Percentiles rank a stretch among this genome's conserved stretches.
These are phyloP conservation scores for Amblyteles armatorius DNA, from an alignment of 2,888 invertebrate genomes.

Conservation along the genomic window DNA sequence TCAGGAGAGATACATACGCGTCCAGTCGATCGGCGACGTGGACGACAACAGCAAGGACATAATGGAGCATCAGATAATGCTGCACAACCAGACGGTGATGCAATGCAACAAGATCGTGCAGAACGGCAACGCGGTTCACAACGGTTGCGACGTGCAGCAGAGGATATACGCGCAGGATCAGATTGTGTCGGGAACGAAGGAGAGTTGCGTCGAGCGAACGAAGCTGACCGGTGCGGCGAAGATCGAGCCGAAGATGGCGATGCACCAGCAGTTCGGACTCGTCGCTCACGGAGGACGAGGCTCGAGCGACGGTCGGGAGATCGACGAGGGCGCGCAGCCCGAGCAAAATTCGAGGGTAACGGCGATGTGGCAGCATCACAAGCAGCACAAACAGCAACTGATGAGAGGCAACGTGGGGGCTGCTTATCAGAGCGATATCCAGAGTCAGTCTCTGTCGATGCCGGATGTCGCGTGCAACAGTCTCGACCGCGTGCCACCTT, in stretches of 20 bases:
- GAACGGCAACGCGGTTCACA: slow-evolving; percentile 74
- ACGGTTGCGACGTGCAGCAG: slow-evolving; percentile 78
- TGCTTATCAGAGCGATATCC: slow-evolving; percentile 44
- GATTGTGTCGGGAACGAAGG: slow-evolving; percentile 76
- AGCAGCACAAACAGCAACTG: slow-evolving; percentile 47
- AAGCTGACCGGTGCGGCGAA: slow-evolving; percentile 76
- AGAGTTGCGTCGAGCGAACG: slow-evolving; percentile 81
- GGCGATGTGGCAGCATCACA: slow-evolving; percentile 62
- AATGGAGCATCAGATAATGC: slow-evolving; percentile 76
- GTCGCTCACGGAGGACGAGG: slow-evolving; percentile 29
- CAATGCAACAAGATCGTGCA: slow-evolving; percentile 80
- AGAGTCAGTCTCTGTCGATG: slow-evolving; percentile 67
- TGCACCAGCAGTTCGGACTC: slow-evolving; percentile 71
- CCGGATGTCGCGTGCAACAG: slow-evolving; percentile 85
- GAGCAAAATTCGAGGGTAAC: slow-evolving; percentile 15
- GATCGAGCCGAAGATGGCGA: slow-evolving; percentile 73
- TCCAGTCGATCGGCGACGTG: slow-evolving; percentile 73
- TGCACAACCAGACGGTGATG: slow-evolving; percentile 78
- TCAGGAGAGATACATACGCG: slow-evolving; percentile 77
- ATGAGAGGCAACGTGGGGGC: slow-evolving; percentile 68
- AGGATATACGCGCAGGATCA: slow-evolving; percentile 79
- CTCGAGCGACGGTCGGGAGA: slow-evolving; percentile 58
- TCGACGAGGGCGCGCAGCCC: slow-evolving; percentile 20
- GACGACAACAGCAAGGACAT: slow-evolving; percentile 76
- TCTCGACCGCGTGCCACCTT: slow-evolving; percentile 90